A percentile compares a stretch with the other conserved stretches of the same genome.
Evolutionary conservation across 2,888 invertebrate species (phyloP).

Genomic region (Lasius platythorax): DNA sequence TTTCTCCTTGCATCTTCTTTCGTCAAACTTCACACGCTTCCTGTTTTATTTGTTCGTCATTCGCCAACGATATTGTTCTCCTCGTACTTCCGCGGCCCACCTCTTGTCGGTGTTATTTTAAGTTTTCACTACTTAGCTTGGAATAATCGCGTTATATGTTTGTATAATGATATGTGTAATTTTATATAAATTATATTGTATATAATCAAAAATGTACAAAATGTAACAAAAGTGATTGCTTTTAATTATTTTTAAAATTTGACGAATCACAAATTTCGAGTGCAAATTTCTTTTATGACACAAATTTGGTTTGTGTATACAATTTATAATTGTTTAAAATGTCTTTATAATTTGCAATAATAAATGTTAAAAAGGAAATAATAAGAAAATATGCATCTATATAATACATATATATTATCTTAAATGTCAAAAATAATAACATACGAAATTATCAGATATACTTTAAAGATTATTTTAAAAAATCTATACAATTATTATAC

Average conservation of each 20-base stretch:
- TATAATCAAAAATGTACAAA: background rate
- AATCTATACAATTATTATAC: background rate
- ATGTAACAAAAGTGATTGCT: background rate
- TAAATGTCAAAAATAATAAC: background rate
- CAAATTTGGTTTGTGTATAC: background rate
- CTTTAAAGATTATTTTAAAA: background rate
- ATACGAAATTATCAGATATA: background rate
- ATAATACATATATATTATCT: background rate
- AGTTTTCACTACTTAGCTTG: constrained; percentile 35
- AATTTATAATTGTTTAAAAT: background rate
- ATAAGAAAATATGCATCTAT: background rate
- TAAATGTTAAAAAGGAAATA: background rate
- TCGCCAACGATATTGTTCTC: constrained; percentile 26
- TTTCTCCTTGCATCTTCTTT: constrained; percentile 43
- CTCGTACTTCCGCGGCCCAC: constrained; percentile 17
- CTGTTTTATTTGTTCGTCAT: constrained; percentile 32
- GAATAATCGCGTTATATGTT: constrained; percentile 15
- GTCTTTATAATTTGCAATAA: background rate
- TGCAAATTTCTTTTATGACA: background rate
- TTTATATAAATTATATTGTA: too few species aligned
- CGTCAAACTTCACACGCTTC: constrained; percentile 9
- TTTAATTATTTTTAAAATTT: background rate
- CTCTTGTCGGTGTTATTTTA: constrained; percentile 40
- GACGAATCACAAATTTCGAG: background rate
- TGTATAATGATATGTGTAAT: background rate